phyloP scores from a whole-genome alignment of 2,113 vertebrate species.

The Leptocoma aspasia region DNA sequence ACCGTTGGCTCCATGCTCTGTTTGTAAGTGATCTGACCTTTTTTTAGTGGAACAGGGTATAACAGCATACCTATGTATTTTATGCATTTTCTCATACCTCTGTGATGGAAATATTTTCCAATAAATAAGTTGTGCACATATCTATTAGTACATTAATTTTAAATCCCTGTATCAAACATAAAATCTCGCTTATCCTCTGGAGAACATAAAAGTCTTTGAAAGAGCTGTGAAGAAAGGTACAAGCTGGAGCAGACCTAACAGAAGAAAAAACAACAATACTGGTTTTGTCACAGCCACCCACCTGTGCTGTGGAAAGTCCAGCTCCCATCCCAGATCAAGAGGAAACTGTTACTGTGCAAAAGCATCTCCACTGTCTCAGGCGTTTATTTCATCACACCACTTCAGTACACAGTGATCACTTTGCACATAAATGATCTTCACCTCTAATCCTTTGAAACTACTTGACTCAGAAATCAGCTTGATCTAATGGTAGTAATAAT shows the following conservation, averaged over 20 bases:
- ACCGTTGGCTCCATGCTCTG: neutral
- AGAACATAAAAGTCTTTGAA: neutral
- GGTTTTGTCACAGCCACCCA: neutral
- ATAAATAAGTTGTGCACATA: neutral
- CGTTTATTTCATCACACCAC: neutral
- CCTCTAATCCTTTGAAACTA: neutral
- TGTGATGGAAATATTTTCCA: neutral
- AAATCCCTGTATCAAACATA: neutral
- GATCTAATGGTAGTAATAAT: neutral
- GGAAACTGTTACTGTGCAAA: neutral
- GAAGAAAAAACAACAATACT: accelerated
- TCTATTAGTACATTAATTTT: neutral
- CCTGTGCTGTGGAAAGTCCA: neutral
- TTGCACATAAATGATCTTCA: neutral
- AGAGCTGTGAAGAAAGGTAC: neutral
- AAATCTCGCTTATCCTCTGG: neutral
- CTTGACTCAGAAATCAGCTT: neutral
- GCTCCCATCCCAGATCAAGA: neutral
- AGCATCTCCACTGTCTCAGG: neutral
- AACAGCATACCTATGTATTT: accelerated
- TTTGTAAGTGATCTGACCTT: neutral
- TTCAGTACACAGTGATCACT: neutral
- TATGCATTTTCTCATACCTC: neutral
- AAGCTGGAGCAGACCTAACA: neutral
- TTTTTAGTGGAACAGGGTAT: neutral